Evolutionary conservation across 2,797 vertebrate genomes (phyloP).

Genomic region (Cyclopterus lumpus): DNA sequence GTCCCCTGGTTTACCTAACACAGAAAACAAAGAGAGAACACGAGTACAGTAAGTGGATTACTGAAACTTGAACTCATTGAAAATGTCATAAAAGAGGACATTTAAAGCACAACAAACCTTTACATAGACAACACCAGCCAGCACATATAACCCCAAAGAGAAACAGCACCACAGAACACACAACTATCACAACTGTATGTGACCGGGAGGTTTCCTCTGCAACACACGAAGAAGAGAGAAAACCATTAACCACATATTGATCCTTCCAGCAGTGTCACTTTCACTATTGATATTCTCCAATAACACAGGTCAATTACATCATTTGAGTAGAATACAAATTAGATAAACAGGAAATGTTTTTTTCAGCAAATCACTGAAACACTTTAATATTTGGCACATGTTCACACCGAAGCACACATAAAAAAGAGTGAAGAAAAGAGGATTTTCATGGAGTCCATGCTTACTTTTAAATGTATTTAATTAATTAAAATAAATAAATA

Average conservation of each 20-base stretch:
- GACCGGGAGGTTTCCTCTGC: fast-evolving
- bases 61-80: not conserved
- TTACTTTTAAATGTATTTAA: not conserved
- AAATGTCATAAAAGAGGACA: not conserved
- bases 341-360: not conserved
- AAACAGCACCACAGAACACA: fast-evolving
- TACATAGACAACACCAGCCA: fast-evolving
- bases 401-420: not conserved
- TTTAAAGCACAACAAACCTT: slow-evolving; percentile 22
- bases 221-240: slow-evolving; percentile 6
- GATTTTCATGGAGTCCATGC: not conserved
- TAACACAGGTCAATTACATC: not conserved
- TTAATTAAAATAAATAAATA: too few relatives aligned
- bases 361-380: not conserved
- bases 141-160: fast-evolving
- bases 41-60: not conserved
- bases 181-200: fast-evolving
- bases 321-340: not conserved
- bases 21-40: slow-evolving; percentile 9
- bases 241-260: not conserved
- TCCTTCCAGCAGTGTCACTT: not conserved
- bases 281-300: not conserved
- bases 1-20: not conserved
- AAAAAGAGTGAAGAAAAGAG: not conserved
- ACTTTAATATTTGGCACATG: not conserved